Evolutionary conservation across 1,140 invertebrate species (phyloP), one percentile per base, ranked within the genome.

Genomic region (Plectus sambesii): DNA sequence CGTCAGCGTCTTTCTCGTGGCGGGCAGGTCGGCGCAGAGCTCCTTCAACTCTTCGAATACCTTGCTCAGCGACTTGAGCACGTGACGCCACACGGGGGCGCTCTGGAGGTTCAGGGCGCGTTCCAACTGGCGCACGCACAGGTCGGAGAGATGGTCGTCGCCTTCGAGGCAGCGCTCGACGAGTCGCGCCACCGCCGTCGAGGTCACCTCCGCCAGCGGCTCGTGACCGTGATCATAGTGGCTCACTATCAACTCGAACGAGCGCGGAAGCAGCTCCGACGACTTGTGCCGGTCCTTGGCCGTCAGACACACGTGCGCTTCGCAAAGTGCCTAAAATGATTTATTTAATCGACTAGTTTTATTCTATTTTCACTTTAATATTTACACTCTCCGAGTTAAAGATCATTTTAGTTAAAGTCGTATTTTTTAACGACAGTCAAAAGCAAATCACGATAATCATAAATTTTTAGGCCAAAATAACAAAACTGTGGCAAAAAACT

Each of bases 251-350:
- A 53, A 24, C 15, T 55, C 39, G 26, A 57, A 37, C 2, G 59
- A 60, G 12, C 47, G 39, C 9, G n/a, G n/a, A 6, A 59, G 25
- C 3, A 60, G 33, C 6, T 59, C 41, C 22, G 42, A 15, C 19
- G 37, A 50, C 23, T 51, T 54, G 9, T 40, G 27, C 5, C 43
- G 29, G 25, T 58, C 51, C 47, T 54, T 58, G 4, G 51, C 39
- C 4, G 58, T 35, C 4, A 61, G 30, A 38, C 59, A 61, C 5
- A 62, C 49, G 25, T 61, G 59, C 4, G 58, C 49, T 48, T 61
- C 59, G 8, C 49, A 39, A 3, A 61, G 20, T 2, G 59, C 59
- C n/a, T n/a, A n/a, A n/a, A n/a, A n/a, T n/a, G n/a, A n/a, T n/a
- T n/a, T n/a, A n/a, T n/a, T n/a, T n/a, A n/a, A n/a, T n/a, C n/a